Evolutionary conservation across 2,888 invertebrate species (phyloP), one percentile per base, ranked within the genome.

Genomic region (Anthrax anthrax): DNA sequence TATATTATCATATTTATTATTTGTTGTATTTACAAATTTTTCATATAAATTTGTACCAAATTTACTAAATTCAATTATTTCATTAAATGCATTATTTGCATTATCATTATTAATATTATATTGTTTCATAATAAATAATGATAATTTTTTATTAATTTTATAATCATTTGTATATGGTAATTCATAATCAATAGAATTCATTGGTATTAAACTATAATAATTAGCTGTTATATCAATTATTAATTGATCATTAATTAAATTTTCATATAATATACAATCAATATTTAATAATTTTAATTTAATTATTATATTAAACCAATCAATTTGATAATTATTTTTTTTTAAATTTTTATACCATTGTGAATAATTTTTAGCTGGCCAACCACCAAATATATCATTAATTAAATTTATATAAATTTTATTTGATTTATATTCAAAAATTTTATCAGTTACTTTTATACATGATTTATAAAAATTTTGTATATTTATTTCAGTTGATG

Each of bases 401-500:
- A 44, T 19, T 1, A 44, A 18, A 14, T 32, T 34, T 8, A 39
- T 10, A 18, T 34, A 44, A 16, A 14, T 34, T 34, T 36, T 9
- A 23, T 29, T 39, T 4, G 18, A 39, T 12, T n/a, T 14, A 23
- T 32, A 44, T 1, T 23, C 13, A 39, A 38, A 44, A 14, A 44
- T 13, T 13, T 44, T 18, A 16, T 44, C 19, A 23, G 4, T 23
- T 8, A 23, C 8, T 6, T 8, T 23, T n/a, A 44, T 9, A 17
- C 44, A 44, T 3, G 44, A 44, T 32, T 44, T 16, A 39, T 44
- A 39, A 16, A 39, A 44, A 18, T 34, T 19, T 34, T 29, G n/a
- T 10, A 34, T 29, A 13, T 44, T 44, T n/a, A 34, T 23, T 18
- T 40, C 41, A 23, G 41, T 34, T 34, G 19, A 18, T 16, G 3